These are phyloP conservation scores for Eidolon helvum DNA, from an alignment of 2,113 vertebrate genomes.

Conservation along the genomic window DNA sequence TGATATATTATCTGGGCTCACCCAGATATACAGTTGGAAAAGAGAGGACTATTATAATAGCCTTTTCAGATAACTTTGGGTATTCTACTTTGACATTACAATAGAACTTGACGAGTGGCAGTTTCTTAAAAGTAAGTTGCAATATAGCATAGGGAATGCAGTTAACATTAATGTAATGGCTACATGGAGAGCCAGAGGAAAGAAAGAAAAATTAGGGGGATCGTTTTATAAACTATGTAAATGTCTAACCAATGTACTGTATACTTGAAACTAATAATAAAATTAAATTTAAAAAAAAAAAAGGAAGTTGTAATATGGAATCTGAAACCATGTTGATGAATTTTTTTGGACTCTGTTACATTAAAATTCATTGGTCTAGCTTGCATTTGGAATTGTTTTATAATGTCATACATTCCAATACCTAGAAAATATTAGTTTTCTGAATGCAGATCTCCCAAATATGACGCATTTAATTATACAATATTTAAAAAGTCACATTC, in stretches of 20 bases:
- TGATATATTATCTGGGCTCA: not conserved
- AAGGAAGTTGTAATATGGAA: not conserved
- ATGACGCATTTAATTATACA: not conserved
- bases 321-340: not conserved
- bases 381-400: not conserved
- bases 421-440: not conserved
- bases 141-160: too few species aligned
- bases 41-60: not conserved
- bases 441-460: not conserved
- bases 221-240: too few species aligned
- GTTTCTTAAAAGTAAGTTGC: not conserved
- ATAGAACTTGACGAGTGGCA: not conserved
- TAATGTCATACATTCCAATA: not conserved
- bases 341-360: not conserved
- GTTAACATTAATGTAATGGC: too few species aligned
- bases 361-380: not conserved
- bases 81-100: not conserved
- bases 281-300: too few species aligned
- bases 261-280: too few species aligned
- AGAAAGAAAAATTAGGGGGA: too few species aligned
- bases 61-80: not conserved
- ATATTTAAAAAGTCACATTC: not conserved
- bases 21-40: not conserved
- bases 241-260: too few species aligned
- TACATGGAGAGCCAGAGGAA: too few species aligned